phyloP scores from a whole-genome alignment of 2,113 vertebrate species.

The Alaudala cheleensis region DNA sequence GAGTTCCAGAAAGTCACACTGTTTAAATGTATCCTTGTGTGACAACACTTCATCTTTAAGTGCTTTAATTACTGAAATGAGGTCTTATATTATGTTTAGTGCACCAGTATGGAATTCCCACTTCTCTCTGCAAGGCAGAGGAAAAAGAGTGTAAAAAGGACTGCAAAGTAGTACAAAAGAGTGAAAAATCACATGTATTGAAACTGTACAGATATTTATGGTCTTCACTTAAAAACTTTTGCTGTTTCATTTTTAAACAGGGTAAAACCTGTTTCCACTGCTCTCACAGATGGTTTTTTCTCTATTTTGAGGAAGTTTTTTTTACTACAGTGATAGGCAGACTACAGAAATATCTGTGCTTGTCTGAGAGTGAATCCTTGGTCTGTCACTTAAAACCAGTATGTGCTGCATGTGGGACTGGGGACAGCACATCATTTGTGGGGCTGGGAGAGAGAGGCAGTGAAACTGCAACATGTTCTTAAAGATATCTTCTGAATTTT shows the following conservation, averaged over 20 bases:
- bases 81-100: not conserved
- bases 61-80: not conserved
- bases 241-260: not conserved
- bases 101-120: not conserved
- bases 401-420: not conserved
- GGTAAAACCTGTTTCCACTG: not conserved
- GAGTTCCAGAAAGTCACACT: not conserved
- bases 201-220: not conserved
- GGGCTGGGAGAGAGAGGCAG: rapidly evolving
- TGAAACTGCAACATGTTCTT: not conserved
- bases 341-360: not conserved
- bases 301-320: not conserved
- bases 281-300: not conserved
- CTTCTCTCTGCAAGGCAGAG: not conserved
- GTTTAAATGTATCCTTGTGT: not conserved
- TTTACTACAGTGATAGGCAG: not conserved
- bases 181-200: not conserved
- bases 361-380: not conserved
- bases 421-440: not conserved
- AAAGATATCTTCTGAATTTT: not conserved
- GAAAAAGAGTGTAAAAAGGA: not conserved
- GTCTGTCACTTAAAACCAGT: not conserved
- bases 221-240: not conserved
- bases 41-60: not conserved
- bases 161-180: not conserved